Evolutionary conservation across 2,888 invertebrate genomes (phyloP).

Genomic region (Altica lythri): DNA sequence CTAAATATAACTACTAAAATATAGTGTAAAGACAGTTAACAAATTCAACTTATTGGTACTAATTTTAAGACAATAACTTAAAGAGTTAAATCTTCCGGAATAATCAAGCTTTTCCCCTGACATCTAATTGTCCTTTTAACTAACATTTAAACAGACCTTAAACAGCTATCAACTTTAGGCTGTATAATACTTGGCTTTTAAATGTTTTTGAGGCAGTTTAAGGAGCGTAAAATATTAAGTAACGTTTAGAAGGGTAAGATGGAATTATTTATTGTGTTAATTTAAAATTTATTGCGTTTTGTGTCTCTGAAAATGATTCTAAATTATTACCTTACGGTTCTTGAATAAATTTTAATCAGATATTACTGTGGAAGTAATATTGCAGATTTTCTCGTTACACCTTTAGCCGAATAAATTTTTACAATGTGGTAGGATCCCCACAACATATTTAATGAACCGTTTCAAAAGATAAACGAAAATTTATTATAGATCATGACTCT

Average conservation of each 20-base stretch:
- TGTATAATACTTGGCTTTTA: conserved; percentile 8
- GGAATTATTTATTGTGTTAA: conserved; percentile 17
- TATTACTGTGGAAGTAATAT: conserved; percentile 4
- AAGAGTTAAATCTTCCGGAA: neutral
- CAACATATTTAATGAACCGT: too few species aligned
- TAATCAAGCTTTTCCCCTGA: neutral
- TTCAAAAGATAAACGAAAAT: too few species aligned
- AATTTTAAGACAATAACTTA: too few species aligned
- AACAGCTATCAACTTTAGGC: conserved; percentile 13
- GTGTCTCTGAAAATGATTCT: neutral
- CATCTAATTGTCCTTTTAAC: conserved; percentile 18
- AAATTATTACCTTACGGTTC: conserved; percentile 14
- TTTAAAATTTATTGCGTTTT: conserved; percentile 11
- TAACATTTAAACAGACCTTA: conserved; percentile 17
- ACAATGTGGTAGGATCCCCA: too few species aligned
- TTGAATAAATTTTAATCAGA: conserved; percentile 10
- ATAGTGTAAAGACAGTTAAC: too few species aligned
- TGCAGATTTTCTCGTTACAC: conserved; percentile 6
- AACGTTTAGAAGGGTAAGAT: conserved; percentile 10
- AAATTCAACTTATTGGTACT: too few species aligned
- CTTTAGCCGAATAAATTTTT: neutral
- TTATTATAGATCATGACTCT: too few species aligned
- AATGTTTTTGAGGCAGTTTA: conserved; percentile 6
- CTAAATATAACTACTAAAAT: too few species aligned
- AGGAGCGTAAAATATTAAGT: conserved; percentile 15